Base-by-base conservation (phyloP, 2,113 vertebrate species). In the Macrotus californicus region DNA sequence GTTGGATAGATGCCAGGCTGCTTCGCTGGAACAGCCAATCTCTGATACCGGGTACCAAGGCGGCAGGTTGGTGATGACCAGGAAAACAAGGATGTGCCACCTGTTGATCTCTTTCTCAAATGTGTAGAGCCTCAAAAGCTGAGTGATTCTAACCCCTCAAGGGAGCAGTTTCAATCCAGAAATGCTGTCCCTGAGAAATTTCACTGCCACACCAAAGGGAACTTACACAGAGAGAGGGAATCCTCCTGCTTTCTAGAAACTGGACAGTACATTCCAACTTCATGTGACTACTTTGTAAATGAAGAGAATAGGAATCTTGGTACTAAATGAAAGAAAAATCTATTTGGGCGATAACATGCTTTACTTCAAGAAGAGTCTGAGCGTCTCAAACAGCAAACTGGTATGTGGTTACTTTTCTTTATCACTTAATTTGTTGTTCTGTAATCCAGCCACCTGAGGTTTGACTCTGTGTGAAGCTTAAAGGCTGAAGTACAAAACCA, bases 301-400 rank as follows among this genome's bases (percentile, higher is more conserved):
- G 70, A 48, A 96, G 87, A 93, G 59, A 95, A 93, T 73, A 77
- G 41, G 69, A 89, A 59, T 84, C 89, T 93, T 97, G 91, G 75
- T 66, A 59, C 50, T 73, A 59, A 82, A 69, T 36, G 87, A 76
- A 96, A 89, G 43, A 91, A 96, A 93, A 92, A 64, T 41, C 21
- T 3, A 1, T 84, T 97, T 95, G 81, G 43, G 82, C 48, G 29
- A 80, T 10, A 91, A 94, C 73, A 50, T 87, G 79, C 89, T 94
- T 91, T 41, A 81, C 92, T 96, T 86, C 89, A 94, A 92, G 39
- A 97, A 94, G 89, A 96, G 97, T 81, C 86, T 85, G 72, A 76
- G 70, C 66, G 13, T 95, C 89, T 95, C 67, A 89, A 97, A 84
- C 76, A 87, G 39, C 66, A 64, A 67, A 82, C 67, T 89, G 85